Conservation (phyloP, 2,797 vertebrate genomes). For the Percopsis omiscomaycus region DNA sequence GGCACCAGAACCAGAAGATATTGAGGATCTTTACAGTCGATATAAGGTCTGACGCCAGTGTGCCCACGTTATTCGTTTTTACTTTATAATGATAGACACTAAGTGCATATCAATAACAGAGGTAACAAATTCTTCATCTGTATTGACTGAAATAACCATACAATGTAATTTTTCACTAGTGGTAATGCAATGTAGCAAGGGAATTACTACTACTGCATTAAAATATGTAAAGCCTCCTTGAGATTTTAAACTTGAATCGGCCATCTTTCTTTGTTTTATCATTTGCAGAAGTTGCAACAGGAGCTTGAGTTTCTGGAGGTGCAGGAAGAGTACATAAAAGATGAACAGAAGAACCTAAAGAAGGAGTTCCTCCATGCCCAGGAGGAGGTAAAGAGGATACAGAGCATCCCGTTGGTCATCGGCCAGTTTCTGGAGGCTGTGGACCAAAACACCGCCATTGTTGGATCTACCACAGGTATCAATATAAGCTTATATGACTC, state of each 20-base stretch:
- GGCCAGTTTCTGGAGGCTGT: constrained; percentile 95
- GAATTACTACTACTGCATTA: neutral
- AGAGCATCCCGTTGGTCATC: constrained; percentile 94
- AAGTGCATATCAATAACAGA: no score
- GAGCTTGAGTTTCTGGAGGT: constrained; percentile 95
- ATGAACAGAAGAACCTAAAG: constrained; percentile 94
- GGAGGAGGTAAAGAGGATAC: constrained; percentile 95
- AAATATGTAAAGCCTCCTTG: no score
- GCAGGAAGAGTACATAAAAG: constrained; percentile 95
- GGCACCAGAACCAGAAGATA: constrained; percentile 88
- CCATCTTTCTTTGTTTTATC: neutral
- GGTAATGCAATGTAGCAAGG: no score
- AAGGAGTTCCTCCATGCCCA: constrained; percentile 95
- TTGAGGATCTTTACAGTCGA: constrained; percentile 92
- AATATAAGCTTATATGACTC: neutral
- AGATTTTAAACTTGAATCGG: neutral
- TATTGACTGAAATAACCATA: neutral
- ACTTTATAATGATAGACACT: neutral
- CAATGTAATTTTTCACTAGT: neutral
- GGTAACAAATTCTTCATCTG: neutral
- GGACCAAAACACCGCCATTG: constrained; percentile 94
- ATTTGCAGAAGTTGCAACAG: constrained; percentile 88
- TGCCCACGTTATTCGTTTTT: neutral
- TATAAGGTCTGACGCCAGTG: constrained; percentile 81
- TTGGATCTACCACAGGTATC: constrained; percentile 91